Evolutionary conservation across 2,888 invertebrate species (phyloP).

Genomic region (Andrena praecox): DNA sequence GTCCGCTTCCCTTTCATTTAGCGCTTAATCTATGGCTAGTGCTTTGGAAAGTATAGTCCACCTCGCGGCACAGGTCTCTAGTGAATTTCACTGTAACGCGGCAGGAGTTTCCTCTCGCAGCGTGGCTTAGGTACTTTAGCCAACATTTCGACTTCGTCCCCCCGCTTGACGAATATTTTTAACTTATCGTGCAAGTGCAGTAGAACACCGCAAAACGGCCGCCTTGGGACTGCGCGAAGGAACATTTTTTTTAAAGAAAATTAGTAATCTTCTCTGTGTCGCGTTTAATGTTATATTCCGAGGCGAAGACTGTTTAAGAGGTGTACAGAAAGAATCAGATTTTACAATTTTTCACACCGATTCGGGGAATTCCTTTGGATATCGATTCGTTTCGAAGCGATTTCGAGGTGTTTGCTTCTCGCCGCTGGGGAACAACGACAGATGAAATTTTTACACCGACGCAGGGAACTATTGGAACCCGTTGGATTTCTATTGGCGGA

Average conservation of each 20-base stretch:
- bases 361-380: neutral
- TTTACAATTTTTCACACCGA: neutral
- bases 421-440: neutral
- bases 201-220: neutral
- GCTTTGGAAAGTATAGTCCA: constrained; percentile 9
- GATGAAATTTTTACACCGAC: neutral
- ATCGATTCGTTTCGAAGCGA: neutral
- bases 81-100: constrained; percentile 29
- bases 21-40: constrained; percentile 35
- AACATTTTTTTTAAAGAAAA: neutral
- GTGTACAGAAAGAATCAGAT: too few species aligned
- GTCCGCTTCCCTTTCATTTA: constrained; percentile 43
- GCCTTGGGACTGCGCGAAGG: neutral
- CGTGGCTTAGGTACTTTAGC: neutral
- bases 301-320: too few species aligned
- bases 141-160: neutral
- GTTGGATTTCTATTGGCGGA: neutral
- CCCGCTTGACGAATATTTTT: constrained; percentile 11
- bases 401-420: neutral
- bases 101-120: neutral
- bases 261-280: neutral
- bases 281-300: too few species aligned
- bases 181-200: neutral
- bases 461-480: neutral
- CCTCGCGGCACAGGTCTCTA: constrained; percentile 10